Percentiles rank a stretch among this genome's conserved stretches.
These are phyloP conservation scores for Stictonetta naevosa DNA, from an alignment of 2,113 vertebrate species.

Conservation along the genomic window DNA sequence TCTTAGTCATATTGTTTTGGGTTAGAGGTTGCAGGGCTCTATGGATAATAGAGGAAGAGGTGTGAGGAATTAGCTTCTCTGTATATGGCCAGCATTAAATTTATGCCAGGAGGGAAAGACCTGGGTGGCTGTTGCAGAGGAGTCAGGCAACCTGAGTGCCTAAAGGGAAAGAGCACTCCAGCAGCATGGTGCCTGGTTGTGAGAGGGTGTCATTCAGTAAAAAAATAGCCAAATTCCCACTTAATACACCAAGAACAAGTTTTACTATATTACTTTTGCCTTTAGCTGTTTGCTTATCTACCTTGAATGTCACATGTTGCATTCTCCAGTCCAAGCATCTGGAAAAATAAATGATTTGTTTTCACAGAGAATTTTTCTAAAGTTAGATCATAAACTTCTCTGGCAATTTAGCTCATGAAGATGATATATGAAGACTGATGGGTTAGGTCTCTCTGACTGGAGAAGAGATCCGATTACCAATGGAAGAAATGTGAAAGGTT, in stretches of 20 bases:
- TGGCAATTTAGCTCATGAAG: neutral
- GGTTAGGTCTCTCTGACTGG: neutral
- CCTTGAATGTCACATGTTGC: neutral
- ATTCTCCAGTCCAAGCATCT: neutral
- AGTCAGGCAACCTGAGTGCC: neutral
- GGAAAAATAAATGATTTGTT: neutral
- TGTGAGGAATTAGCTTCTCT: neutral
- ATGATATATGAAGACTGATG: neutral
- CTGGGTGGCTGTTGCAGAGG: neutral
- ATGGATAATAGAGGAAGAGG: neutral
- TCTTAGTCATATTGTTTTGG: neutral
- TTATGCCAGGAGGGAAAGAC: neutral
- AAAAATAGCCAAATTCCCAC: neutral
- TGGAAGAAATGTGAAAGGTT: neutral
- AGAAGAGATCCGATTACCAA: neutral
- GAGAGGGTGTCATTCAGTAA: neutral
- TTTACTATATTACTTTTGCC: neutral
- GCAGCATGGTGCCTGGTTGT: neutral
- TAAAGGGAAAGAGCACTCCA: neutral
- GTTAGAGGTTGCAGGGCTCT: neutral
- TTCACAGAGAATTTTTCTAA: neutral
- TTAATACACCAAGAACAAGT: neutral
- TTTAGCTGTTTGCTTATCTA: neutral
- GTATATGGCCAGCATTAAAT: neutral
- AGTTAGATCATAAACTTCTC: neutral